Evolutionary conservation across 2,888 invertebrate genomes (phyloP), one percentile per base, ranked within the genome.

Genomic region (Hedychridium roseum): DNA sequence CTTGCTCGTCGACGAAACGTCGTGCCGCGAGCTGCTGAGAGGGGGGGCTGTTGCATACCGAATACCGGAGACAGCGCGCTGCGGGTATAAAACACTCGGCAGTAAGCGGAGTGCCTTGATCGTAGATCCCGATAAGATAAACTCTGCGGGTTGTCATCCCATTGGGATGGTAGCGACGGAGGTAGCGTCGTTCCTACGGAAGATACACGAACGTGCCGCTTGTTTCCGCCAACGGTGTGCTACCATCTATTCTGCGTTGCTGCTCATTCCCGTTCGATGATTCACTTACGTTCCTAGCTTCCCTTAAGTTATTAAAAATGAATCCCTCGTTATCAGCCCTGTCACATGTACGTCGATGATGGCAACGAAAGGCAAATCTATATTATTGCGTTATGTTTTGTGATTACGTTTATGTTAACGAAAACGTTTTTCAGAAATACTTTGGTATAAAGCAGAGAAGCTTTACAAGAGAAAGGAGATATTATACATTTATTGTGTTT

Each of bases 111-210:
- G 7, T 26, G 11, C 6, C 28, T 40, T 47, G 64, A 64, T 62
- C 16, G 18, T 15, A 50, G 62, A 62, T 62, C 46, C 28, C 39
- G 62, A 62, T 64, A 57, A 62, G 60, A 62, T 64, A 50, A 30
- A 11, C 41, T 44, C 35, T 46, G 37, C 28, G 36, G 52, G 44
- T 64, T 64, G 62, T 62, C 62, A 64, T 60, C 54, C 51, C 41
- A 38, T 38, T 42, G 46, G 48, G 45, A 48, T 32, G 37, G 15
- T 37, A 50, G 17, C 31, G 41, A 14, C 12, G 36, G 32, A 9
- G 20, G 9, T n/a, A 7, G 36, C 30, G 47, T 20, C 31, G 14
- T 30, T 18, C 21, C n/a, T 18, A 15, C 32, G 36, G 45, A 46
- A 39, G 48, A 39, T 28, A 30, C 45, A 36, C 17, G 11, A 26